phyloP scores from a whole-genome alignment of 2,113 vertebrate genomes.

The Coturnix japonica region DNA sequence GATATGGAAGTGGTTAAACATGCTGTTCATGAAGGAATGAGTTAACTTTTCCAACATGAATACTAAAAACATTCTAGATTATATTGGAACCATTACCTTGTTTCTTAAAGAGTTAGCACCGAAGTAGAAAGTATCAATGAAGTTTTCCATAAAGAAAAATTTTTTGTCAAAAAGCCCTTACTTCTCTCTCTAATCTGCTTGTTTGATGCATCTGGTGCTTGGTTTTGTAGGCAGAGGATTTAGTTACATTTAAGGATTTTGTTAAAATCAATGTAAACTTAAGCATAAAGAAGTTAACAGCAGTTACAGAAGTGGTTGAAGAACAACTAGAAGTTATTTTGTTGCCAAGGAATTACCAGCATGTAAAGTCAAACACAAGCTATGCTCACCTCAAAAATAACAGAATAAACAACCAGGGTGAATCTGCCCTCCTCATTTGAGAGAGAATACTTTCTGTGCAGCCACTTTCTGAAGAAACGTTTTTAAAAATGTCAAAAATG shows the following conservation, averaged over 20 bases:
- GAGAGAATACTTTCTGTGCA: neutral
- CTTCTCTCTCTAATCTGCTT: neutral
- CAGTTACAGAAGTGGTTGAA: neutral
- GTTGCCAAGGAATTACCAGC: neutral
- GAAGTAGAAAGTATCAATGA: neutral
- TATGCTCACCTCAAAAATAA: neutral
- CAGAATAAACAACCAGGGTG: neutral
- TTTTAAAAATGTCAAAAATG: neutral
- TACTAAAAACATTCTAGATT: neutral
- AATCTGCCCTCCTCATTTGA: neutral
- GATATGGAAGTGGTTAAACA: neutral
- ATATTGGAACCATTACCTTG: neutral
- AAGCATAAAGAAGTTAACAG: neutral
- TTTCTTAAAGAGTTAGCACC: neutral
- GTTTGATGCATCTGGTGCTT: neutral
- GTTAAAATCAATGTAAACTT: neutral
- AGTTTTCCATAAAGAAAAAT: neutral
- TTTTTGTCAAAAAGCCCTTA: neutral
- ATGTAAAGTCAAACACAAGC: neutral
- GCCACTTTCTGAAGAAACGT: neutral
- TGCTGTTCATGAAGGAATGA: neutral
- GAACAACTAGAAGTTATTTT: neutral
- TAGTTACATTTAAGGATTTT: neutral
- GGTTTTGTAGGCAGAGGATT: neutral
- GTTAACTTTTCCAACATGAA: neutral